Conservation (phyloP, 2,113 vertebrate genomes). For the Paracanthobrama guichenoti region DNA sequence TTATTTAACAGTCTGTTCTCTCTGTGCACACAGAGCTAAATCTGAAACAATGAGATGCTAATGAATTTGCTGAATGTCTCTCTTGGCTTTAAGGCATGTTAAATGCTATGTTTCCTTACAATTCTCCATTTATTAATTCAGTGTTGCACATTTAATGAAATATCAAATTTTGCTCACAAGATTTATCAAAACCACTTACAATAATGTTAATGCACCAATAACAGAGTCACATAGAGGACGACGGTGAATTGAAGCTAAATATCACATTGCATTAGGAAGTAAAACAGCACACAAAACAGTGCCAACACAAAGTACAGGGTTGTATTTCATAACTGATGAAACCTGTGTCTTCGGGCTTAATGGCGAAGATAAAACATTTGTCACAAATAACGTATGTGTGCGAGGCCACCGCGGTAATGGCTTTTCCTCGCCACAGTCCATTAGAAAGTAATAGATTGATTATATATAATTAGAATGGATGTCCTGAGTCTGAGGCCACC, state of each 20-base stretch:
- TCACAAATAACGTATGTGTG: conserved; percentile 39
- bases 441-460: conserved; percentile 51
- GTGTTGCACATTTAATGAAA: conserved; percentile 8
- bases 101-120: conserved; percentile 18
- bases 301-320: background rate
- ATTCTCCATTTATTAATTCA: background rate
- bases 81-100: background rate
- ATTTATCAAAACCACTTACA: background rate
- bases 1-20: conserved; percentile 43
- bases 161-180: background rate
- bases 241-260: background rate
- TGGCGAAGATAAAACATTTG: conserved; percentile 49
- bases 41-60: conserved; percentile 14
- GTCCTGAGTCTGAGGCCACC: conserved; percentile 22
- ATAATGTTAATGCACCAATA: background rate
- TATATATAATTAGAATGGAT: conserved; percentile 49
- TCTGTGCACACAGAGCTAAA: conserved; percentile 1
- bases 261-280: background rate
- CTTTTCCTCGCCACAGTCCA: conserved; percentile 45
- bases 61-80: background rate
- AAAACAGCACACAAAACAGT: conserved; percentile 11
- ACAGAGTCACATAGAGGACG: background rate
- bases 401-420: conserved; percentile 40
- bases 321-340: conserved; percentile 40
- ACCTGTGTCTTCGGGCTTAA: conserved; percentile 20